Percentiles rank a stretch among this genome's conserved stretches.
These are phyloP conservation scores for Tretioscincus oriximinensis DNA, from an alignment of 2,113 vertebrate species.

Conservation along the genomic window DNA sequence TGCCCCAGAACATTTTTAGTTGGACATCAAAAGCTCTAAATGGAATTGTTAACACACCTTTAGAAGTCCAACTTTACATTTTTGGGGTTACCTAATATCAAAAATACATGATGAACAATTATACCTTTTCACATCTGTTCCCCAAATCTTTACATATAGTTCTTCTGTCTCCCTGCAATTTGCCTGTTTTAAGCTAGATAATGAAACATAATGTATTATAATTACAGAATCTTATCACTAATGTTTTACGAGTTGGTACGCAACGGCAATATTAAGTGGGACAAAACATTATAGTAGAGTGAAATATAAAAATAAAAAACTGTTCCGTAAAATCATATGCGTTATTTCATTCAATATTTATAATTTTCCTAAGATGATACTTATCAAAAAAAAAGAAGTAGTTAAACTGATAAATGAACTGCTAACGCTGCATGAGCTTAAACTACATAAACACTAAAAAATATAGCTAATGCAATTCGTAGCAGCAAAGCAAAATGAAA, in stretches of 20 bases:
- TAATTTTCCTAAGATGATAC: slow-evolving; percentile 33
- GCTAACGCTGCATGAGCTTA: no score
- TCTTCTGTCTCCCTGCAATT: neutral
- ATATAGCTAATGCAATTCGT: no score
- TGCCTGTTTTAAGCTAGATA: neutral
- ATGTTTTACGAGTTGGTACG: slow-evolving; percentile 15
- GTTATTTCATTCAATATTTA: slow-evolving; percentile 40
- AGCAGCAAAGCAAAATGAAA: no score
- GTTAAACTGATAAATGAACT: no score
- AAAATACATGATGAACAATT: neutral
- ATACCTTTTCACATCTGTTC: neutral
- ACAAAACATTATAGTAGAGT: neutral
- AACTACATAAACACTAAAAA: no score
- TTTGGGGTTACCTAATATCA: neutral
- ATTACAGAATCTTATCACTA: slow-evolving; percentile 10
- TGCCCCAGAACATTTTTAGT: no score
- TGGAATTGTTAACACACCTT: neutral
- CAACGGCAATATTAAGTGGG: slow-evolving; percentile 30
- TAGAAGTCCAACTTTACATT: neutral
- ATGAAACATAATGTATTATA: slow-evolving; percentile 9
- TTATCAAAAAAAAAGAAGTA: neutral
- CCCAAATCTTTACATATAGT: slow-evolving; percentile 2
- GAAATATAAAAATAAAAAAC: slow-evolving; percentile 34
- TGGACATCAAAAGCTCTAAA: no score
- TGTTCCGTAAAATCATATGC: slow-evolving; percentile 7